Base-by-base conservation (phyloP, 2,113 vertebrate genomes). In the Cyrtonyx montezumae region DNA sequence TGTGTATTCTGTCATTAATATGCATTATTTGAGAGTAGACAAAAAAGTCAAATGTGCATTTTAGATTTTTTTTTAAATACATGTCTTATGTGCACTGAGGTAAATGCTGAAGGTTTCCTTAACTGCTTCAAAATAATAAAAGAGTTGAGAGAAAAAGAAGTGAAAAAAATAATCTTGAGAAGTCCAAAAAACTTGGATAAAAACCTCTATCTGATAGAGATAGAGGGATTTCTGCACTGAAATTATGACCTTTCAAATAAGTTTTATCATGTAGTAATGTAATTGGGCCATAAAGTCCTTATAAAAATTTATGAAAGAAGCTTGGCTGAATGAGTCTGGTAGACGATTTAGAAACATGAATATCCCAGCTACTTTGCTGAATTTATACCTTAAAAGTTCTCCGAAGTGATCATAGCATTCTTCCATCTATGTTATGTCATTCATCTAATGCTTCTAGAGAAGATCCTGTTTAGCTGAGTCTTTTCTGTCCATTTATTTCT, bases 211-310 rank as follows among this genome's bases (percentile, higher is more conserved):
- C 8, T 49, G 49, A 23, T 11, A 75, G 56, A 48, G n/a, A n/a
- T n/a, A n/a, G n/a, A n/a, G n/a, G n/a, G n/a, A n/a, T n/a, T n/a
- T n/a, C n/a, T n/a, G n/a, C 18, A 42, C 23, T 51, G 73, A 66
- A 87, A 88, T 79, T 56, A 19, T n/a, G 23, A 70, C 42, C 42
- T 88, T 95, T 91, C 56, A 46, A 88, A 88, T 90, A 49, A 86
- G 32, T 43, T 70, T 32, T 69, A 1, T 79, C 34, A n/a, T 69
- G 11, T 59, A 58, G 69, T 63, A 42, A 65, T n/a, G 66, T 78
- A 90, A 46, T 74, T 76, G 63, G 45, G 16, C 37, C 62, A 48
- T 66, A 74, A 92, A 74, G 61, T 90, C 46, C 43, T 55, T 62
- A 37, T 18, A 87, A 82, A 94, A 87, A 73, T 21, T 63, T 75